These are phyloP conservation scores for Panonychus citri DNA, from an alignment of 1,140 invertebrate species.

Conservation along the genomic window DNA sequence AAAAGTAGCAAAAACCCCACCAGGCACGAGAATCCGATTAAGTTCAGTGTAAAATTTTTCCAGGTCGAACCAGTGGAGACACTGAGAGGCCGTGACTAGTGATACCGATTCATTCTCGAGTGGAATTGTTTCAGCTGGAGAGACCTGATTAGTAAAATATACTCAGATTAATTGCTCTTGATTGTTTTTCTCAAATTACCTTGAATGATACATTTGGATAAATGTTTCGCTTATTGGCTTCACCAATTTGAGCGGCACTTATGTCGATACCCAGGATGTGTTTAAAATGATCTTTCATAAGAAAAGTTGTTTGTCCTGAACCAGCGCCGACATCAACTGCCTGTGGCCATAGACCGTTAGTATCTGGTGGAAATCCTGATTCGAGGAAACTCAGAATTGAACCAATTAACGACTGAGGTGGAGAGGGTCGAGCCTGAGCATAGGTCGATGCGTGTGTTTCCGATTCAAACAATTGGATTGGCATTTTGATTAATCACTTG, in stretches of 20 bases:
- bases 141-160: slow-evolving; percentile 12
- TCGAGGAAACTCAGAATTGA: background rate
- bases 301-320: slow-evolving; percentile 26
- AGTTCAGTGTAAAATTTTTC: slow-evolving; percentile 20
- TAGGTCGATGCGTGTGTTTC: background rate
- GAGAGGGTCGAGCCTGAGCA: background rate
- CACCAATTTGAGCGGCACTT: slow-evolving; percentile 21
- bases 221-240: slow-evolving; percentile 15
- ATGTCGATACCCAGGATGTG: slow-evolving; percentile 24
- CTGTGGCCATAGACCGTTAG: background rate
- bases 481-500: too few relatives aligned
- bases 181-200: too few relatives aligned
- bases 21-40: slow-evolving; percentile 16
- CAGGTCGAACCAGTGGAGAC: slow-evolving; percentile 20
- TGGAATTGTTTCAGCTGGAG: slow-evolving; percentile 20
- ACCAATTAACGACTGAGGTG: background rate
- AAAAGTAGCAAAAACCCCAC: slow-evolving; percentile 19
- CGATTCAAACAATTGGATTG: background rate
- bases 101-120: slow-evolving; percentile 18
- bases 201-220: background rate
- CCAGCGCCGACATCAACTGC: slow-evolving; percentile 27
- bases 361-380: background rate
- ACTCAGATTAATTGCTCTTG: too few relatives aligned
- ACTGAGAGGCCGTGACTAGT: slow-evolving; percentile 20
- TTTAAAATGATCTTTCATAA: slow-evolving; percentile 22